Evolutionary conservation across 2,797 vertebrate species (phyloP).

Genomic region (Clarias fuscus): DNA sequence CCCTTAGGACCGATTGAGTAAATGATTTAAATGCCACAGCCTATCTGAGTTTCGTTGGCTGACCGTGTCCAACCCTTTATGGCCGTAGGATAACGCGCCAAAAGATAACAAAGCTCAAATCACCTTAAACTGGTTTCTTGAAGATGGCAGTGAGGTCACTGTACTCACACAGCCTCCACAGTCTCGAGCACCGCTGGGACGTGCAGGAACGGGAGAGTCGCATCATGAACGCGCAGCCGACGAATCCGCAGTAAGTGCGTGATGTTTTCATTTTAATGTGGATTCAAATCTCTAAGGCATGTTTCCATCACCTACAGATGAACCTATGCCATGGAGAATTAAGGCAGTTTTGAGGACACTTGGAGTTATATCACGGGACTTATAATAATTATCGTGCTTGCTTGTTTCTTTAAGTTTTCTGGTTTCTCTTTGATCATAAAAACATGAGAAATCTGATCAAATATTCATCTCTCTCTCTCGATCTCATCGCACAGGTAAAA

Average conservation of each 20-base stretch:
- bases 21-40: too few species aligned
- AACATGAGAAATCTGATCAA: not conserved
- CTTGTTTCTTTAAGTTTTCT: not conserved
- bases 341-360: too few species aligned
- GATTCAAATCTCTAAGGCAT: not conserved
- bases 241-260: slow-evolving; percentile 64
- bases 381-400: not conserved
- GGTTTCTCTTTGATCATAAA: slow-evolving; percentile 5
- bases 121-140: too few species aligned
- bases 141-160: too few species aligned
- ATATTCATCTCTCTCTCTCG: slow-evolving; percentile 15
- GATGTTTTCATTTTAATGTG: slow-evolving; percentile 56
- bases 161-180: too few species aligned
- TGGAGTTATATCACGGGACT: not conserved
- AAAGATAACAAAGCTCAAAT: too few species aligned
- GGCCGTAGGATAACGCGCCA: too few species aligned
- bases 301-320: not conserved
- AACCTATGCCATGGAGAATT: too few species aligned
- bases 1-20: too few species aligned
- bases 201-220: slow-evolving; percentile 58
- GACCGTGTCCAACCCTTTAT: too few species aligned
- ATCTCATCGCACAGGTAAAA: slow-evolving; percentile 44
- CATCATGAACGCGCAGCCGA: slow-evolving; percentile 64
- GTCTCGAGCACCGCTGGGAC: slow-evolving; percentile 25
- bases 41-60: too few species aligned